Base-by-base conservation (phyloP, 2,797 vertebrate species). In the Merluccius polli region DNA sequence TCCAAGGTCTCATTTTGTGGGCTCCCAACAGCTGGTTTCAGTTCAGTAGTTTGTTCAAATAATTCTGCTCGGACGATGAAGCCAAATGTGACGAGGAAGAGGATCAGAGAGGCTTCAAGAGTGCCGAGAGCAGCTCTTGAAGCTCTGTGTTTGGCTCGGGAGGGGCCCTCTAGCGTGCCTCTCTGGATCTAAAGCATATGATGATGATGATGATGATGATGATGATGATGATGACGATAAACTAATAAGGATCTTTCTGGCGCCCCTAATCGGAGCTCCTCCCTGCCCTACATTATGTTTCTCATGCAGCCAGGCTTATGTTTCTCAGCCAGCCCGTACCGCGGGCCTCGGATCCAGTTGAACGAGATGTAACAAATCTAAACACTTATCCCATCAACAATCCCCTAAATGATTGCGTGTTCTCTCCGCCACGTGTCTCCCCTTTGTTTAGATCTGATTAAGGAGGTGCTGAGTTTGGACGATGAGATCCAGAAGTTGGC, bases 401-500 rank as follows among this genome's bases (percentile, higher is more conserved):
- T 15, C 15, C 41, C n/a, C 24, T 24, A 44, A 13, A 7, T 18
- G 4, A 31, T 52, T 30, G 38, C 21, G 30, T 29, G 10, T 21
- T 6, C 12, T 71, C 0, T 75, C 16, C 72, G 13, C 44, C 18
- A 10, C 79, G 10, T 78, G 11, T 75, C 65, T 81, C 71, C 77
- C n/a, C 74, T 27, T 21, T 72, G 1, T 67, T 83, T 76, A 99
- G 98, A 97, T 86, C 86, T 97, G 85, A 99, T 99, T 80, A 99
- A 98, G 80, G 98, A 99, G 81, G 96, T 99, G 70, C 93, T 99
- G 84, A 94, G 95, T 82, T 93, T 98, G 93, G 97, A 99, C 74
- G 95, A 98, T 75, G 97, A 99, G 94, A 99, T 99, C 90, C 96
- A 99, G 94, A 96, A 95, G 82, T 79, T 99, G 87, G 98, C 98